Base-by-base conservation (phyloP, 2,888 invertebrate genomes). In the Cephalotes varians region DNA sequence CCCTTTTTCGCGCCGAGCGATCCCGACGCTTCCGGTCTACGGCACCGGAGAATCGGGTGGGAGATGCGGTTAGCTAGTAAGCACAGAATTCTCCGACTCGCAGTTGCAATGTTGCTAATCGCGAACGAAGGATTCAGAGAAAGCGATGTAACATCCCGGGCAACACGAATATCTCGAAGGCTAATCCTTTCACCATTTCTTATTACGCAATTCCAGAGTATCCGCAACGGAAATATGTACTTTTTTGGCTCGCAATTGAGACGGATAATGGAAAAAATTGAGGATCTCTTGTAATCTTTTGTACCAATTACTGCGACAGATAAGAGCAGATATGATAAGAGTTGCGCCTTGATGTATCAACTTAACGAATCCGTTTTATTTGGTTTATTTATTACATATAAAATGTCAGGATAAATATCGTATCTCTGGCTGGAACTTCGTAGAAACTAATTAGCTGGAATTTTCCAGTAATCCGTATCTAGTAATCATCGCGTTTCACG, bases 11-110 rank as follows among this genome's bases (percentile, higher is more conserved):
- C 67, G 34, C 60, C 49, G 62, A 40, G 62, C 60, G 76, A 80
- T 76, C 77, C 31, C 60, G 6, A 47, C 15, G 60, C 60, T 80
- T 72, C 56, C 77, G 77, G 71, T 77, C 51, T 56, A 56, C 40
- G 71, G 56, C 40, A 56, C 44, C 77, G 77, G 6, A 31, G 15
- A 15, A 56, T 69, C 44, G 56, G 49, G n/a, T 3, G 74, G 25
- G 25, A 40, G 56, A 79, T 44, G 56, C 34, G 71, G 25, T 56
- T 79, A 34, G 56, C 69, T 54, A 28, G 56, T 25, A 25, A 56
- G 25, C 44, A 40, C 56, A 18, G 40, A 5, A 56, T 56, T 47
- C 40, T 40, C 10, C 25, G 15, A 37, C 28, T 44, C 54, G 69
- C 44, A 65, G 5, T 37, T 65, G 71, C 71, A 25, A 34, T 31